Conservation (phyloP, 2,888 invertebrate species). For the Tuta absoluta region DNA sequence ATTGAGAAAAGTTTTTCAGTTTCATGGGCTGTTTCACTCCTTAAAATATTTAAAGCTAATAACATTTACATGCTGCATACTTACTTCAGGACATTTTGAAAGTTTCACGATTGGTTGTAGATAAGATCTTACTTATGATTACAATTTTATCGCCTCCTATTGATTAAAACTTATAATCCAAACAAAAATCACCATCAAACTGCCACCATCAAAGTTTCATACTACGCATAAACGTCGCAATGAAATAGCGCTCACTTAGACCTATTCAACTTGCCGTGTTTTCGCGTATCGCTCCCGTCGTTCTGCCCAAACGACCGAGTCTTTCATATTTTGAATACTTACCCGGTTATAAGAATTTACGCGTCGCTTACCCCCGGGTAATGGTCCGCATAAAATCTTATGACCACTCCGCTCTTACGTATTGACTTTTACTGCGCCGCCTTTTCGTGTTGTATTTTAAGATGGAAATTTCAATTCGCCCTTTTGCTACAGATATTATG, state of each 20-base stretch:
- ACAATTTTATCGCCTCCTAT: no score
- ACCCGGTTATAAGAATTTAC: conserved; percentile 80
- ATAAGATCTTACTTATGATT: no score
- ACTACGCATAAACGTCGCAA: conserved; percentile 22
- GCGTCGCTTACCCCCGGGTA: conserved; percentile 72
- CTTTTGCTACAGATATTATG: conserved; percentile 31
- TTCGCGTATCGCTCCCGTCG: conserved; percentile 18
- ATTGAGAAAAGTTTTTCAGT: no score
- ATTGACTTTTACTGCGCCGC: conserved; percentile 69
- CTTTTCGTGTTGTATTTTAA: conserved; percentile 47
- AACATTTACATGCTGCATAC: no score
- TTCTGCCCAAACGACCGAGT: conserved; percentile 36
- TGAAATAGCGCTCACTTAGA: conserved; percentile 24
- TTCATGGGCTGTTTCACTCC: no score
- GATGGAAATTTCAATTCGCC: conserved; percentile 47
- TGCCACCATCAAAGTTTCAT: not conserved
- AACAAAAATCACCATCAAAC: not conserved
- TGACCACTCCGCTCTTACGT: conserved; percentile 73
- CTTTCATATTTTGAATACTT: conserved; percentile 78
- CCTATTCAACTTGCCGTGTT: conserved; percentile 15
- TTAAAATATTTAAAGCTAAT: no score
- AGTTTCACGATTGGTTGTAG: no score
- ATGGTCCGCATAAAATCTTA: conserved; percentile 77
- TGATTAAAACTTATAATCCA: no score
- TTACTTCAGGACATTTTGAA: no score